These are phyloP conservation scores for Parauchenoglanis punctatus DNA, from an alignment of 2,797 vertebrate species.

Conservation along the genomic window DNA sequence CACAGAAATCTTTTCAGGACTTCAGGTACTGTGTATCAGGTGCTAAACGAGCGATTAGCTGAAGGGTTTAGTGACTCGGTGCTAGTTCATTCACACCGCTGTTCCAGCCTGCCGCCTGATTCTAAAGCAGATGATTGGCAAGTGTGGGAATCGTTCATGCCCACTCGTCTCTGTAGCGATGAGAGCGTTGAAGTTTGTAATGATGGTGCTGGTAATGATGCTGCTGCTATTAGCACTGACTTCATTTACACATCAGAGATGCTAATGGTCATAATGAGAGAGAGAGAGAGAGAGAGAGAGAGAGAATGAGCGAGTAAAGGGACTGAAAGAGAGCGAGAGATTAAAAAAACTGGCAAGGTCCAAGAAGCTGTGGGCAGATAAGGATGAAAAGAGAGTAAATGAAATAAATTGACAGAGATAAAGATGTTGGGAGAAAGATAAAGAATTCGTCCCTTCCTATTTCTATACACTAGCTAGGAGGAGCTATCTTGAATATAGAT, in stretches of 20 bases:
- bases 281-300: background rate
- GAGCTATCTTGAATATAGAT: background rate
- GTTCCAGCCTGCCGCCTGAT: background rate
- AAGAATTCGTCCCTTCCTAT: background rate
- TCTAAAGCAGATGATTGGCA: conserved; percentile 1
- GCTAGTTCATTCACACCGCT: background rate
- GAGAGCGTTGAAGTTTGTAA: background rate
- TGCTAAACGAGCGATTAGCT: background rate
- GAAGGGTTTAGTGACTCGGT: background rate
- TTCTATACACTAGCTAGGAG: background rate
- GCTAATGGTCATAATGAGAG: conserved; percentile 21
- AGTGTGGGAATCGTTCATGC: background rate
- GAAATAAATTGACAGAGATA: background rate
- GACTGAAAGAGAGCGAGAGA: background rate
- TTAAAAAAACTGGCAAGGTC: background rate
- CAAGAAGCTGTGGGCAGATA: background rate
- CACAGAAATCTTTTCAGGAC: background rate
- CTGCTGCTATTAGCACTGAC: conserved; percentile 5
- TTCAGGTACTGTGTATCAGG: background rate
- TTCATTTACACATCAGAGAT: conserved; percentile 15
- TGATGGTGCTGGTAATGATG: background rate
- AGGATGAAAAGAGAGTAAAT: background rate
- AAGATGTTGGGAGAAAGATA: background rate
- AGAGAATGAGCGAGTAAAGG: background rate
- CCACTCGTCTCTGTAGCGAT: background rate